Base-by-base conservation (phyloP, 2,113 vertebrate genomes). In the Camarhynchus parvulus region DNA sequence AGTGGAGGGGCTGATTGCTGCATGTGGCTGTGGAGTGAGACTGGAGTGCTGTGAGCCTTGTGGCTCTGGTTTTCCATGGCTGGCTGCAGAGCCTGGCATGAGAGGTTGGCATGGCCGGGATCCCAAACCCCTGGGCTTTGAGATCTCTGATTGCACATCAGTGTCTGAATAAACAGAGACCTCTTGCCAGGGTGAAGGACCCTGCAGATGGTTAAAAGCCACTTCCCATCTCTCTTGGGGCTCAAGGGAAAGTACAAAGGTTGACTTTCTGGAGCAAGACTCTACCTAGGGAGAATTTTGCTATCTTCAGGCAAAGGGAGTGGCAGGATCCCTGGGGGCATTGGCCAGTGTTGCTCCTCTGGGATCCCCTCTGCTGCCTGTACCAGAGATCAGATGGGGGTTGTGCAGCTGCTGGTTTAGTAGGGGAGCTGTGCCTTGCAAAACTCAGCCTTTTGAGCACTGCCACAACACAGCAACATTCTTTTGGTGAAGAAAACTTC, bases 31-130 rank as follows among this genome's bases (percentile, higher is more conserved):
- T n/a, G 11, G 7, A 75, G 42, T 55, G n/a, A 56, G 13, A 20
- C 47, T 9, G 33, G 42, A 55, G 47, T 25, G 41, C 13, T 50
- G 24, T 59, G 87, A 78, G 13, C 33, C 52, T 68, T 0, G 0
- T 66, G 73, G 55, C 69, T 80, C 63, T 58, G 50, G 13, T 76
- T 88, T 89, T 87, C 63, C 0, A 0, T 59, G 69, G n/a, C 18
- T 1, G 1, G 44, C 30, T 78, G 55, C 39, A 74, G 61, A 70
- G 46, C 39, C 61, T 9, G 2, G 17, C 63, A 18, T 1, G 0
- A 47, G 0, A 47, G 30, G 4, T 44, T 74, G 64, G 61, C 58
- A 27, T 7, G 2, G 46, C 21, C 0, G 0, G 69, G 35, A 44
- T 82, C 25, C 67, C 72, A 86, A 25, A 35, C 35, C 1, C 1